Evolutionary conservation across 2,888 invertebrate species (phyloP).

Genomic region (Sycophila texana): DNA sequence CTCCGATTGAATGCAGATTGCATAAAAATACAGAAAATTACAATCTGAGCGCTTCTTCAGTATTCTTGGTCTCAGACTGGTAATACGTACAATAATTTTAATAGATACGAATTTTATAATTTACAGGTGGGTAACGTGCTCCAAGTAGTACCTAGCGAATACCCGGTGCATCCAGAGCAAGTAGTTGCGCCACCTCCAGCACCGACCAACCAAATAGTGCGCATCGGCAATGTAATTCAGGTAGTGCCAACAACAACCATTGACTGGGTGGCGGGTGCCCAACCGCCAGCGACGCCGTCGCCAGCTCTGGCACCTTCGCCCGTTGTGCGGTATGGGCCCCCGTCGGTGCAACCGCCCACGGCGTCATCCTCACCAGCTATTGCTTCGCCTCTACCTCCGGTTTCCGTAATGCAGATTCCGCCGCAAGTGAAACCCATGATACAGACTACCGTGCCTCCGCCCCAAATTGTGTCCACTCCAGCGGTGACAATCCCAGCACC

Average conservation of each 20-base stretch:
- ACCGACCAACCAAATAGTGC: slow-evolving; percentile 68
- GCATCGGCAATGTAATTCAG: slow-evolving; percentile 73
- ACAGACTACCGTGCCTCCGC: slow-evolving; percentile 43
- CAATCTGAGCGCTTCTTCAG: neutral
- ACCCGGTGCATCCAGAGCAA: slow-evolving; percentile 54
- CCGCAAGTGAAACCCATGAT: slow-evolving; percentile 57
- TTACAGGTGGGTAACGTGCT: slow-evolving; percentile 73
- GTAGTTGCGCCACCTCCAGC: slow-evolving; percentile 47
- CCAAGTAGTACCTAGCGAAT: slow-evolving; percentile 68
- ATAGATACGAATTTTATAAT: no score
- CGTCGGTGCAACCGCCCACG: neutral
- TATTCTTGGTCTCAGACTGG: no score
- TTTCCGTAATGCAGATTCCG: slow-evolving; percentile 61
- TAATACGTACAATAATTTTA: no score
- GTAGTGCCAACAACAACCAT: slow-evolving; percentile 71
- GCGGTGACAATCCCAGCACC: slow-evolving; percentile 44
- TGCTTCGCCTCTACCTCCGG: slow-evolving; percentile 62
- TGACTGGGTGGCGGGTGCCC: slow-evolving; percentile 66
- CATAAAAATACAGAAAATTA: neutral
- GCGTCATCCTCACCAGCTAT: slow-evolving; percentile 26
- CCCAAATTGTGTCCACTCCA: slow-evolving; percentile 31
- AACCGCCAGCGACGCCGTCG: slow-evolving; percentile 33
- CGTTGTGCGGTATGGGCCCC: neutral
- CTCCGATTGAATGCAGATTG: no score
- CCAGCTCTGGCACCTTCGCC: slow-evolving; percentile 34